Conservation (phyloP, 2,888 invertebrate genomes). For the Trilocha varians region DNA sequence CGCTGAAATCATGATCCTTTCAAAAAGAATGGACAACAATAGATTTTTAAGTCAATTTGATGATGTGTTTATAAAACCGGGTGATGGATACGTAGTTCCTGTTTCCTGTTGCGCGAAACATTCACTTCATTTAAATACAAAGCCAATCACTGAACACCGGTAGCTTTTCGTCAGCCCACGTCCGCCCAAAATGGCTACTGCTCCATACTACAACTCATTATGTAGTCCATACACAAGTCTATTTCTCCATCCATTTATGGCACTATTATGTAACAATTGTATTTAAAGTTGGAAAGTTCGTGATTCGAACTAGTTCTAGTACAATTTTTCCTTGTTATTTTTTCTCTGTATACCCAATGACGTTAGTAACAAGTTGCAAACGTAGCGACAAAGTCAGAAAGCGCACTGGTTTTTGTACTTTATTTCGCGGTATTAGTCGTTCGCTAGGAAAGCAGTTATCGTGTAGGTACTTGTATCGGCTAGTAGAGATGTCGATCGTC, state of each 20-base stretch:
- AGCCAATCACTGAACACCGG: slow-evolving; percentile 32
- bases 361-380: background rate
- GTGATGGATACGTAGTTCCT: slow-evolving; percentile 43
- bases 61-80: slow-evolving; percentile 15
- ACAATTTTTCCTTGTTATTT: too few species aligned
- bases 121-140: slow-evolving; percentile 56
- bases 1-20: too few species aligned
- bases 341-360: background rate
- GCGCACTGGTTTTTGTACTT: slow-evolving; percentile 1
- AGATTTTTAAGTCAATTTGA: slow-evolving; percentile 11
- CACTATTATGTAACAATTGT: background rate
- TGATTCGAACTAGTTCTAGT: background rate
- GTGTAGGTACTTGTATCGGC: slow-evolving; percentile 31
- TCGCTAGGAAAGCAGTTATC: slow-evolving; percentile 38
- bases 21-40: too few species aligned
- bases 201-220: slow-evolving; percentile 12
- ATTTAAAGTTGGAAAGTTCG: background rate
- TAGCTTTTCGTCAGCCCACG: slow-evolving; percentile 23
- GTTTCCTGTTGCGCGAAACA: slow-evolving; percentile 43
- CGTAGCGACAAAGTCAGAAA: background rate
- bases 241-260: slow-evolving; percentile 7
- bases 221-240: slow-evolving; percentile 16
- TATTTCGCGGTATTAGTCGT: slow-evolving; percentile 18
- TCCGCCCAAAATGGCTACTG: slow-evolving; percentile 23
- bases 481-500: slow-evolving; percentile 35